phyloP scores from a whole-genome alignment of 2,113 vertebrate species.

The Lampris incognitus region DNA sequence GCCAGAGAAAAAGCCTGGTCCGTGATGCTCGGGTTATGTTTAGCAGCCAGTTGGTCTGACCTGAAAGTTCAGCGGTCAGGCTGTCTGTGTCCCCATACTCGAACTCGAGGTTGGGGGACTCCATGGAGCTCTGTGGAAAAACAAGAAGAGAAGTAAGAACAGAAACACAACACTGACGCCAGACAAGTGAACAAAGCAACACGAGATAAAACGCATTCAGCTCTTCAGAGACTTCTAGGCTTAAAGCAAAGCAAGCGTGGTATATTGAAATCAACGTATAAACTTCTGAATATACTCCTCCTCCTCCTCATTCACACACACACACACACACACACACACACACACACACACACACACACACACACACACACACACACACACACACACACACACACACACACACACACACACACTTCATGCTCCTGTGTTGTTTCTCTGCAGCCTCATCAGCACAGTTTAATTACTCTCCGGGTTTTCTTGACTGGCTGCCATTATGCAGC shows the following conservation, averaged over 20 bases:
- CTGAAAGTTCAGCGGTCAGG: conserved; percentile 88
- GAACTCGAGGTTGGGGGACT: conserved; percentile 94
- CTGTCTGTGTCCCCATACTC: conserved; percentile 91
- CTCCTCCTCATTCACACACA: background rate
- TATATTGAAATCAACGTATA: too few relatives aligned
- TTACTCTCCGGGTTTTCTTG: conserved; percentile 1
- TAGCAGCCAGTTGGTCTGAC: conserved; percentile 75
- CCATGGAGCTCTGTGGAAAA: conserved; percentile 88
- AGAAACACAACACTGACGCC: background rate
- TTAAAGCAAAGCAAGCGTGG: conserved; percentile 13
- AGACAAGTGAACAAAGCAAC: conserved; percentile 5
- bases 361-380: conserved; percentile 13
- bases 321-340: conserved; percentile 22
- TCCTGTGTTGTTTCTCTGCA: conserved; percentile 24
- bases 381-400: conserved; percentile 11
- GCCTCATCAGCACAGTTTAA: background rate
- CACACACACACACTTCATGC: conserved; percentile 25
- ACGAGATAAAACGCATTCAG: background rate
- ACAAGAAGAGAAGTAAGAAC: conserved; percentile 29
- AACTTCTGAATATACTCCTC: too few relatives aligned
- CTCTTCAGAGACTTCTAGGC: conserved; percentile 30
- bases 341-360: conserved; percentile 10
- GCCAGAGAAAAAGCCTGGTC: too few relatives aligned
- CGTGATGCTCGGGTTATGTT: background rate
- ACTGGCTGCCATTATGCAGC: conserved; percentile 1